Base-by-base conservation (phyloP, 2,797 vertebrate genomes). In the Crenichthys baileyi region DNA sequence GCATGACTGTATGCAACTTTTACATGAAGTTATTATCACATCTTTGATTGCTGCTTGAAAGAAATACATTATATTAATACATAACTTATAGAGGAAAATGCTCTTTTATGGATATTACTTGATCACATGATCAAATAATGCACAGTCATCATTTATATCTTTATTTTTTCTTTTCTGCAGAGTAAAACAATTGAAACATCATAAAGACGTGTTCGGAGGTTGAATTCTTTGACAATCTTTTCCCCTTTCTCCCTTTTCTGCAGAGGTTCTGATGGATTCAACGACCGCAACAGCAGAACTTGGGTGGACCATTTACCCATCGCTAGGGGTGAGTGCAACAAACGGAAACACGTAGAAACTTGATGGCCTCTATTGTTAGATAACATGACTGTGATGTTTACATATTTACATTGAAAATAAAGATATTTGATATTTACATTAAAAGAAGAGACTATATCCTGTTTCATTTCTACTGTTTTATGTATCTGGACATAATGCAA, bases 231-330 rank as follows among this genome's bases (percentile, higher is more conserved):
- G 7, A 5, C 61, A 39, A 22, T 20, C 83, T 73, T 82, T 36
- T 78, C 18, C 20, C 83, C 80, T 80, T 83, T 79, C 83, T 80
- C 18, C 2, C 18, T 39, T 76, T 48, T 56, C 29, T 89, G 61
- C 95, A 99, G 98, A 99, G 93, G 97, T 97, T 0, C 90, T 99
- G 89, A 99, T 99, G 98, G 98, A 99, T 84, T 99, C 98, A 51
- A 99, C 98, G 0, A 98, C 97, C 0, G 98, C 98, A 0, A 99
- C 98, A 0, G 97, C 98, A 29, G 98, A 99, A 90, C 95, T 99
- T 79, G 98, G 98, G 81, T 99, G 98, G 98, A 98, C 93, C 0
- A 97, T 98, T 80, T 94, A 96, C 89, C 98, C 98, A 78, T 93
- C 96, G 0, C 96, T 97, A 16, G 98, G 98, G 96, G 98, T 99